A percentile compares a stretch with the other conserved stretches of the same genome.
Conservation (phyloP, 2,113 vertebrate species). For the Aldabrachelys gigantea region DNA sequence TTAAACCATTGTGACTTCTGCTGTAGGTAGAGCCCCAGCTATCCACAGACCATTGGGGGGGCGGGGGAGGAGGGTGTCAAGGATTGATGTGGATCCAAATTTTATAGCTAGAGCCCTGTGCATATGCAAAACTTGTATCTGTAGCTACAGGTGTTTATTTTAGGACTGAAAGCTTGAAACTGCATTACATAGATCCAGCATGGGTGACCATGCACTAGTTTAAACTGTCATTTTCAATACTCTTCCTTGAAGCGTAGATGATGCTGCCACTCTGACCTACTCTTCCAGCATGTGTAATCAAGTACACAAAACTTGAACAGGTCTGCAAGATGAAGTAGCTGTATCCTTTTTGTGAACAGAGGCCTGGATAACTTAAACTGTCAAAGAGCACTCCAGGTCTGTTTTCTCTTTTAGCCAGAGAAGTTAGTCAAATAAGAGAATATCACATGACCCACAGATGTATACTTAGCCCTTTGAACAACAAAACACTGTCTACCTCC, state of each 20-base stretch:
- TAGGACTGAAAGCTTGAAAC: background rate
- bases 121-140: too few species aligned
- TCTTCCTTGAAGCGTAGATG: background rate
- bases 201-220: background rate
- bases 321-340: background rate
- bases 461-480: background rate
- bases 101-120: too few species aligned
- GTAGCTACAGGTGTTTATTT: too few species aligned
- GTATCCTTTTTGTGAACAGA: background rate
- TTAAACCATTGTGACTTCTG: too few species aligned
- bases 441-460: background rate
- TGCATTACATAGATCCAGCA: background rate
- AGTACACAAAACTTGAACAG: background rate
- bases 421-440: too few species aligned
- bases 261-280: background rate
- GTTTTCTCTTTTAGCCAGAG: too few species aligned
- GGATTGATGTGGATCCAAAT: too few species aligned
- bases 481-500: rapidly evolving
- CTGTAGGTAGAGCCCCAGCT: too few species aligned
- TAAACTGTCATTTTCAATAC: background rate
- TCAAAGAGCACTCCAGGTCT: too few species aligned
- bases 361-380: too few species aligned
- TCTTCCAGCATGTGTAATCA: background rate
- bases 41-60: too few species aligned
- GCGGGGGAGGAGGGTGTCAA: too few species aligned